phyloP scores from a whole-genome alignment of 2,797 vertebrate genomes.

The Pelodytes ibericus region DNA sequence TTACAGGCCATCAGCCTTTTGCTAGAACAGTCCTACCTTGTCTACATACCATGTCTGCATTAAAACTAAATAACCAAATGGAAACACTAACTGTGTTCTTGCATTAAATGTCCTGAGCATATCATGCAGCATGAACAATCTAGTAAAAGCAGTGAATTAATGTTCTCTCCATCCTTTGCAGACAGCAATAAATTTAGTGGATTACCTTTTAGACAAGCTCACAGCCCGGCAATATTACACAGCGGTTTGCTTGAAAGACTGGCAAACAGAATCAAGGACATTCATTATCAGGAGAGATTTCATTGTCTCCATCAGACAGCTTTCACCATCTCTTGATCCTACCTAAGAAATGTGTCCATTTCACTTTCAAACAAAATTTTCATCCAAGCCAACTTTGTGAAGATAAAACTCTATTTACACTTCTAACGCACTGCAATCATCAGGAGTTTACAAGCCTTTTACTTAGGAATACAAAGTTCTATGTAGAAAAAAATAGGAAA shows the following conservation, averaged over 20 bases:
- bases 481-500: background rate
- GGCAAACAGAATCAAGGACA: conserved; percentile 59
- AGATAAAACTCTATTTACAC: conserved; percentile 37
- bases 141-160: conserved; percentile 51
- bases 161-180: conserved; percentile 33
- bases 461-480: conserved; percentile 2
- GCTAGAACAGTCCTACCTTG: conserved; percentile 4
- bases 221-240: conserved; percentile 54
- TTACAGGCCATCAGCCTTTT: conserved; percentile 9
- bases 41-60: conserved; percentile 20
- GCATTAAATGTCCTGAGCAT: conserved; percentile 33
- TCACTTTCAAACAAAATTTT: conserved; percentile 58
- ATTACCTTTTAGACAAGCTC: conserved; percentile 52
- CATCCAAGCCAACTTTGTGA: conserved; percentile 46
- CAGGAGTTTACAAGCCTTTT: background rate
- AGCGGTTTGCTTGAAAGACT: conserved; percentile 52
- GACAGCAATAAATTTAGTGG: conserved; percentile 54
- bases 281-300: conserved; percentile 55
- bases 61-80: conserved; percentile 38
- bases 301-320: conserved; percentile 45
- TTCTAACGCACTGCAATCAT: conserved; percentile 42
- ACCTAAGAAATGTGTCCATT: conserved; percentile 44
- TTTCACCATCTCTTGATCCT: conserved; percentile 26
- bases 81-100: conserved; percentile 25
- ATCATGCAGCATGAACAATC: conserved; percentile 39